Base-by-base conservation (phyloP, 92 coral and sea anemone genomes). In the Palythoa heliodiscus region DNA sequence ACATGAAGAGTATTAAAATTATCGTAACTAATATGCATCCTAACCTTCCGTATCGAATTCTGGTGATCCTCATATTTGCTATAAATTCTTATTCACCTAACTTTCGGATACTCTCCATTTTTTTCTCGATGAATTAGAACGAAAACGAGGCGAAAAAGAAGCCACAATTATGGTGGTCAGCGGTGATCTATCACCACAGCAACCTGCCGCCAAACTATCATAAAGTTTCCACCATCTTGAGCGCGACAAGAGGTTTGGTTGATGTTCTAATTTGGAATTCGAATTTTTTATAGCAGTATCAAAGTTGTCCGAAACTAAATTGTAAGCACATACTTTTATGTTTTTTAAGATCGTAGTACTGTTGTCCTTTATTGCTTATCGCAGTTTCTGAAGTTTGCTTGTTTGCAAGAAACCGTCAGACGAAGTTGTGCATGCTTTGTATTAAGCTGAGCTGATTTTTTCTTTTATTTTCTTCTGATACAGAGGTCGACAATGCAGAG, bases 401-500 rank as follows among this genome's bases (percentile, higher is more conserved):
- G 10, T 25, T 69, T 29, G 39, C 16, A n/a, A 15, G n/a, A 16
- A 58, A n/a, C 29, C 35, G 2, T n/a, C 9, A 4, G n/a, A 19
- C 16, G 64, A 14, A 2, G 73, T 58, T 23, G 24, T 17, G 24
- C 25, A 63, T 63, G 25, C 22, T 55, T 55, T 12, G 15, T 23
- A 7, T 63, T 3, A 5, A 63, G 22, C 11, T 63, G 35, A 19
- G n/a, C 19, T 63, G 25, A 75, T 7, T 69, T 71, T 50, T 37
- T 29, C 64, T 15, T 69, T 71, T 50, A n/a, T 29, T 38, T 57
- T 54, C n/a, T 16, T 52, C 22, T 72, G 13, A 83, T 12, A 71
- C 57, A 63, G n/a, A 58, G 40, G 52, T 77, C 19, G 15, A 86
- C 73, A 14, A 97, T 97, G 99, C 98, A 97, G 86, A 89, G 99